These are phyloP conservation scores for Zaprionus ornatus DNA, from an alignment of 1,140 invertebrate genomes.

Conservation along the genomic window DNA sequence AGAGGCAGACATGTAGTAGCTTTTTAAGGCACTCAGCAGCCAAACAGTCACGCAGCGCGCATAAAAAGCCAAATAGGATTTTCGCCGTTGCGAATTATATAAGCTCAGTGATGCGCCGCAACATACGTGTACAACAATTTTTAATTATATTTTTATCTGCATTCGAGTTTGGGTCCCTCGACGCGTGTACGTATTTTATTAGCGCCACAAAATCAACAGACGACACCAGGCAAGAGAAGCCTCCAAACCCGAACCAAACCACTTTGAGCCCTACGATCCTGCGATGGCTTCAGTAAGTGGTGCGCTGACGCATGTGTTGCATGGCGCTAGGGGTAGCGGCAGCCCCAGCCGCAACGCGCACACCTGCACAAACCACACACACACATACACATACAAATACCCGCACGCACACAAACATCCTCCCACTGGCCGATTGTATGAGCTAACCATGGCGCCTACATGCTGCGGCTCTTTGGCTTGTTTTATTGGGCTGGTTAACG, in stretches of 20 bases:
- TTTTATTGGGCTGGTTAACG: conserved; percentile 68
- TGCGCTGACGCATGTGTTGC: conserved; percentile 32
- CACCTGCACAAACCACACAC: conserved; percentile 27
- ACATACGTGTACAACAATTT: conserved; percentile 51
- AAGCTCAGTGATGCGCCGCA: conserved; percentile 8
- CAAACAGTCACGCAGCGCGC: conserved; percentile 65
- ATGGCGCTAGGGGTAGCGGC: conserved; percentile 31
- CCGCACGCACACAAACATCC: not conserved
- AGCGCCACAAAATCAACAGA: conserved; percentile 55
- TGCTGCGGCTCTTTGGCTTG: conserved; percentile 45
- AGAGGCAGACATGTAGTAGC: conserved; percentile 13
- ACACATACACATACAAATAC: not conserved
- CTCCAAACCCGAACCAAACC: conserved; percentile 5
- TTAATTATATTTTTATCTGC: conserved; percentile 79
- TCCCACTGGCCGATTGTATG: not conserved
- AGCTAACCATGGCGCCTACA: conserved; percentile 21
- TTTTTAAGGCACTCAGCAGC: conserved; percentile 52
- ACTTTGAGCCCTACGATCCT: not conserved
- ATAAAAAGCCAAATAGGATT: conserved; percentile 74
- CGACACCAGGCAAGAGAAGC: conserved; percentile 18
- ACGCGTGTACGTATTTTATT: conserved; percentile 63
- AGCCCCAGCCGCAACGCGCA: conserved; percentile 18
- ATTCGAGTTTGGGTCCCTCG: conserved; percentile 45
- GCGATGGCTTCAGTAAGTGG: not conserved
- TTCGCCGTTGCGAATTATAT: conserved; percentile 61